Percentiles rank a stretch among this genome's conserved stretches.
These are phyloP conservation scores for Drosophila albomicans DNA, from an alignment of 1,140 invertebrate genomes.

Conservation along the genomic window DNA sequence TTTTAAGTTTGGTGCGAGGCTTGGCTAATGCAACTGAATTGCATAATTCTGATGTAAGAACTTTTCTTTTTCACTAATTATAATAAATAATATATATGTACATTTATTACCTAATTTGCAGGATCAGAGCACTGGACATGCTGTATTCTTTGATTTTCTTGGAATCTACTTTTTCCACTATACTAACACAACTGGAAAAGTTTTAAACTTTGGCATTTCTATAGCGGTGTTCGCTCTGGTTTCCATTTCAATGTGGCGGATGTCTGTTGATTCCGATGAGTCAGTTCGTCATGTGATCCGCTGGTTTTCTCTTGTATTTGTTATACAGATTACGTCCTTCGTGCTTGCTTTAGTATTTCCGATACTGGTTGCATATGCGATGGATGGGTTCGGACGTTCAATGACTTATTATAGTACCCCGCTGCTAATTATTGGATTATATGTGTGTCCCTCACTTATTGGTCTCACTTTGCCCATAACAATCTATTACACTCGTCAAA, in stretches of 20 bases:
- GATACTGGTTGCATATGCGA: constrained; percentile 85
- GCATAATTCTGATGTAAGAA: constrained; percentile 86
- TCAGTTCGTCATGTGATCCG: constrained; percentile 40
- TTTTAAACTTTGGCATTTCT: constrained; percentile 87
- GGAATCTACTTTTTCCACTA: constrained; percentile 89
- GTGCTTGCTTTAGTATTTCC: constrained; percentile 85
- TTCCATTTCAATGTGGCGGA: constrained; percentile 79
- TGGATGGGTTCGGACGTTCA: constrained; percentile 83
- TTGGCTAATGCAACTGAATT: constrained; percentile 88
- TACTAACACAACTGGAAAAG: constrained; percentile 86
- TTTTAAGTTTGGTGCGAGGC: constrained; percentile 89
- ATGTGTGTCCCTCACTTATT: constrained; percentile 69
- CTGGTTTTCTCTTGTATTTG: constrained; percentile 53
- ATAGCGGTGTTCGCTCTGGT: constrained; percentile 80
- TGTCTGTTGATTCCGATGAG: constrained; percentile 44
- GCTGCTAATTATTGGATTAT: constrained; percentile 87
- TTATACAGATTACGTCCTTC: constrained; percentile 63
- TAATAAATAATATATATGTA: constrained; percentile 85
- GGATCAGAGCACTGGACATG: constrained; percentile 84
- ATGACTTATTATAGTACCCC: constrained; percentile 89
- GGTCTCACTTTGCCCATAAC: constrained; percentile 53
- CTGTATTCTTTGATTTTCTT: constrained; percentile 92
- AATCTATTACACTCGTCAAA: constrained; percentile 79
- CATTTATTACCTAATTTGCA: constrained; percentile 70
- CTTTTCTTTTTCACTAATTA: constrained; percentile 62